Percentiles rank a stretch among this genome's conserved stretches.
These are phyloP conservation scores for Ophonus ardosiacus DNA, from an alignment of 2,888 invertebrate genomes.

Conservation along the genomic window DNA sequence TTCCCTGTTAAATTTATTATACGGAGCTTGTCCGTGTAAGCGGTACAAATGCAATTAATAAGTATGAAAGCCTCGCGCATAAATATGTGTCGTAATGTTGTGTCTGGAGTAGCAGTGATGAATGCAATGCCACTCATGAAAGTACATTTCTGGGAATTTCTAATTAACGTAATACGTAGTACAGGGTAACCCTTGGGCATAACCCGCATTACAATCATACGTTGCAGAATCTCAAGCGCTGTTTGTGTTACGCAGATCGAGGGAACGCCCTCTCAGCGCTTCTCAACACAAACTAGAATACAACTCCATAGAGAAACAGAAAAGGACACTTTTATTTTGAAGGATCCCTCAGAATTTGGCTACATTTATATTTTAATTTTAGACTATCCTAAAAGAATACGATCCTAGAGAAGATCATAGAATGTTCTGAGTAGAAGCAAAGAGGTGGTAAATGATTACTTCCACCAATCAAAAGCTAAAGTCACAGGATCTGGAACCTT, in stretches of 20 bases:
- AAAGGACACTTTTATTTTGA: no score
- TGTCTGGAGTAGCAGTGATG: slow-evolving; percentile 43
- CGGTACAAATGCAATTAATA: slow-evolving; percentile 39
- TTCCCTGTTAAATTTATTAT: background rate
- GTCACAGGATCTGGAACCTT: no score
- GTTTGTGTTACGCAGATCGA: slow-evolving; percentile 9
- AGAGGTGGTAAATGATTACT: no score
- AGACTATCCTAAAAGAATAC: no score
- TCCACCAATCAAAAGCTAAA: no score
- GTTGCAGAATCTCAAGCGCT: slow-evolving; percentile 26
- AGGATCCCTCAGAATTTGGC: no score
- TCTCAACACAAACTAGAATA: background rate
- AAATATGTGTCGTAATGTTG: slow-evolving; percentile 26
- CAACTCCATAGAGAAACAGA: background rate
- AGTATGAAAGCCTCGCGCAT: slow-evolving; percentile 27
- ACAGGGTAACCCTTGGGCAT: slow-evolving; percentile 55
- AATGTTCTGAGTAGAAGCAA: no score
- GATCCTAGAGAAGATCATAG: no score
- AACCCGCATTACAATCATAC: slow-evolving; percentile 50
- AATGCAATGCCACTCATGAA: slow-evolving; percentile 48
- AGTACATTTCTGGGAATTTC: slow-evolving; percentile 58
- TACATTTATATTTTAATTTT: no score
- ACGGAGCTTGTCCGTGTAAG: background rate
- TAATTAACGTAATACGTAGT: slow-evolving; percentile 57
- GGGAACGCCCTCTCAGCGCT: background rate